phyloP scores from a whole-genome alignment of 2,797 vertebrate genomes.

The Tamandua tetradactyla region DNA sequence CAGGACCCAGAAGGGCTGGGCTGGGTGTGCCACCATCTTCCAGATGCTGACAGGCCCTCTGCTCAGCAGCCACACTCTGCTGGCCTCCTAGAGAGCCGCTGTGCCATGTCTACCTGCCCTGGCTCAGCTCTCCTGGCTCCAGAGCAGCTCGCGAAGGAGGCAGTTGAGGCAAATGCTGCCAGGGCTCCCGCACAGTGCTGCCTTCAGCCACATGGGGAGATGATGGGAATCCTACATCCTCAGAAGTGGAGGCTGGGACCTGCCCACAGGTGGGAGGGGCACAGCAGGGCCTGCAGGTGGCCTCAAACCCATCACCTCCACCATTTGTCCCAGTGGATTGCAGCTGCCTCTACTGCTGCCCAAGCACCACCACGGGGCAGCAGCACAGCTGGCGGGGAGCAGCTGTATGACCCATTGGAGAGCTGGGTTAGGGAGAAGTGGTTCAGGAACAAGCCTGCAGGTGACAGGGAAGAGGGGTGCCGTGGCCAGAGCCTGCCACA shows the following conservation, averaged over 20 bases:
- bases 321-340: neutral
- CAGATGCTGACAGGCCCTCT: neutral
- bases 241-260: neutral
- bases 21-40: neutral
- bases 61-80: neutral
- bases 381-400: neutral
- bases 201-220: neutral
- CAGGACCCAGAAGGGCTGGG: neutral
- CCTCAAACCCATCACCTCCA: neutral
- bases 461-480: neutral
- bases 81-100: neutral
- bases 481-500: neutral
- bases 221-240: neutral
- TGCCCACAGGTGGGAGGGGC: neutral
- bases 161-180: neutral
- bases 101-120: accelerated
- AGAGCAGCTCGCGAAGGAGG: neutral
- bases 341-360: neutral
- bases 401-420: neutral
- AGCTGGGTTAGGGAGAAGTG: neutral
- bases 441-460: neutral
- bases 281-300: neutral
- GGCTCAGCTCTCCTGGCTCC: neutral
- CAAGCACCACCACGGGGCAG: neutral
- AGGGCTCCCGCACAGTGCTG: no score